A percentile compares a stretch with the other conserved stretches of the same genome.
phyloP scores from a whole-genome alignment of 2,888 invertebrate genomes.

The Thereva nobilitata region DNA sequence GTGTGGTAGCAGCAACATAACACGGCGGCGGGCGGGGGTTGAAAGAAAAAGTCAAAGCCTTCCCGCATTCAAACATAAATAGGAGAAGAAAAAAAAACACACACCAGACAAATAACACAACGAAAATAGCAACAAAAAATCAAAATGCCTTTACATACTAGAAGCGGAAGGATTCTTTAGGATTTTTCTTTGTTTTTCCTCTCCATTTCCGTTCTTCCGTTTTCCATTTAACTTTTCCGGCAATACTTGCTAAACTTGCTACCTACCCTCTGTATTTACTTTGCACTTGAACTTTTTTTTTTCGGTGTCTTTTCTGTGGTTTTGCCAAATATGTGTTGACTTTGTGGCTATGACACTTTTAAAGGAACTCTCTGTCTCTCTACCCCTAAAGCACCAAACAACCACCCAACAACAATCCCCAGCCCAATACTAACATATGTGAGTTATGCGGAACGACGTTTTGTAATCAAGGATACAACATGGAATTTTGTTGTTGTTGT shows the following conservation, averaged over 20 bases:
- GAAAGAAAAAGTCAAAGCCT: too few relatives aligned
- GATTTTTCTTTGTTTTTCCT: constrained; percentile 29
- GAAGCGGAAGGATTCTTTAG: constrained; percentile 14
- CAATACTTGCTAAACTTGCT: background rate
- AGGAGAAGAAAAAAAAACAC: background rate
- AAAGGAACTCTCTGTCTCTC: background rate
- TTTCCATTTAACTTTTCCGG: constrained; percentile 19
- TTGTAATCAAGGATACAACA: too few relatives aligned
- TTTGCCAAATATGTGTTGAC: constrained; percentile 24
- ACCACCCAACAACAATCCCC: too few relatives aligned
- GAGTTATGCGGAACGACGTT: too few relatives aligned
- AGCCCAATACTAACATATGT: too few relatives aligned
- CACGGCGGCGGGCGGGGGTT: too few relatives aligned
- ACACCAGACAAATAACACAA: constrained; percentile 1
- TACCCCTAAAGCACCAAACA: too few relatives aligned
- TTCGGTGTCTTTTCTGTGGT: constrained; percentile 4
- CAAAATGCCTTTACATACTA: constrained; percentile 17
- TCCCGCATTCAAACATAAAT: too few relatives aligned
- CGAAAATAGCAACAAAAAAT: constrained; percentile 1
- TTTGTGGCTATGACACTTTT: constrained; percentile 12
- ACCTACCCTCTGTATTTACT: constrained; percentile 13
- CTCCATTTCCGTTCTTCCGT: constrained; percentile 30
- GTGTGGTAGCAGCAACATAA: too few relatives aligned
- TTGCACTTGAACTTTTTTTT: constrained; percentile 22
- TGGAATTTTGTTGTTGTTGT: too few relatives aligned